Evolutionary conservation across 1,140 invertebrate species (phyloP).

Genomic region (Argopecten irradians): DNA sequence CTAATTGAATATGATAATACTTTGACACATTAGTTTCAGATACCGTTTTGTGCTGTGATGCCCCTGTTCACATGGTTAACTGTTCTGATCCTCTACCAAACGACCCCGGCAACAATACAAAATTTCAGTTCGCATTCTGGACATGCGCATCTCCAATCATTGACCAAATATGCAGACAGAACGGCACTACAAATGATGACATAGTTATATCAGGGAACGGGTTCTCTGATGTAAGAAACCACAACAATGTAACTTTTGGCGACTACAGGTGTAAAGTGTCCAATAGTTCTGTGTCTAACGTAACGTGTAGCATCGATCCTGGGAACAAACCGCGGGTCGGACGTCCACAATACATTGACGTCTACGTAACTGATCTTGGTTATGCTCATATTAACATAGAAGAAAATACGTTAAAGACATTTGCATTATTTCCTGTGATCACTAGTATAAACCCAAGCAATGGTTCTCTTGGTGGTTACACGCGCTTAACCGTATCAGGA

Average conservation of each 20-base stretch:
- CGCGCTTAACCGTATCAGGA: slow-evolving; percentile 55
- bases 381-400: slow-evolving; percentile 55
- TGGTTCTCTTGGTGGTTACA: slow-evolving; percentile 58
- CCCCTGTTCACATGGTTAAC: not conserved
- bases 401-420: slow-evolving; percentile 36
- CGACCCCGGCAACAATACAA: not conserved
- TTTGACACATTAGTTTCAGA: too few species aligned
- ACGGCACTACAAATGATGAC: slow-evolving; percentile 55
- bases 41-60: slow-evolving; percentile 35
- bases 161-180: slow-evolving; percentile 48
- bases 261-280: slow-evolving; percentile 36
- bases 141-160: slow-evolving; percentile 59
- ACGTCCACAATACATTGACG: slow-evolving; percentile 44
- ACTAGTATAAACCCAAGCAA: slow-evolving; percentile 47
- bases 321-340: slow-evolving; percentile 49
- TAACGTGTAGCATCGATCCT: slow-evolving; percentile 42
- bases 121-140: slow-evolving; percentile 60
- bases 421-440: slow-evolving; percentile 55
- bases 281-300: slow-evolving; percentile 6
- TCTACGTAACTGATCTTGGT: slow-evolving; percentile 62
- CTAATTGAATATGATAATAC: too few species aligned
- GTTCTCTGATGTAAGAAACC: slow-evolving; percentile 54
- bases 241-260: slow-evolving; percentile 59
- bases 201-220: slow-evolving; percentile 58
- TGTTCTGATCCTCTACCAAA: slow-evolving; percentile 43